phyloP scores from a whole-genome alignment of 2,888 invertebrate genomes.

The Trichogramma evanescens region DNA sequence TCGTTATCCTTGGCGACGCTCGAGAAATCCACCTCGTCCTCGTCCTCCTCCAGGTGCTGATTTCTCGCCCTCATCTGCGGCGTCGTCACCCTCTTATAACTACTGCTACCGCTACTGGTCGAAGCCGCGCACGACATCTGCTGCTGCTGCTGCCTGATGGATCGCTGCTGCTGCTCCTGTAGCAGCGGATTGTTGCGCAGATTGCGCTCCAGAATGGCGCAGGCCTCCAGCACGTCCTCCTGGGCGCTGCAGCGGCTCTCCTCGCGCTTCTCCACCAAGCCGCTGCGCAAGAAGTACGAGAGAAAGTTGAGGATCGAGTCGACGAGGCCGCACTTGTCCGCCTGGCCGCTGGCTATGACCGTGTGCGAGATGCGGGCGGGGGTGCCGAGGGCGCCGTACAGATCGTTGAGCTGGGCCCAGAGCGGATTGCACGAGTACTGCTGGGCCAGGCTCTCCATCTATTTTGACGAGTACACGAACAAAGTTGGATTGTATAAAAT shows the following conservation, averaged over 20 bases:
- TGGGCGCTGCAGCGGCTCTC: conserved; percentile 33
- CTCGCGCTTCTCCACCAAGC: conserved; percentile 34
- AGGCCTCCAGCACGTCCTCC: conserved; percentile 37
- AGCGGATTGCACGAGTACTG: conserved; percentile 77
- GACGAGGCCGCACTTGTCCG: conserved; percentile 59
- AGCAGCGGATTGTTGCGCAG: conserved; percentile 29
- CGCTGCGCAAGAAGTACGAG: conserved; percentile 71
- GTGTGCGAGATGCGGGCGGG: conserved; percentile 74
- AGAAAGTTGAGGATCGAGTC: conserved; percentile 69
- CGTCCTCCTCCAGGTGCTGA: neutral
- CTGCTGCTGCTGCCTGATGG: too few relatives aligned
- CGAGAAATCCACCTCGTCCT: neutral
- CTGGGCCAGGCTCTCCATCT: conserved; percentile 53
- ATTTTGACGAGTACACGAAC: too few relatives aligned
- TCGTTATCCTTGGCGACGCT: too few relatives aligned
- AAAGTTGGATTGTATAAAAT: too few relatives aligned
- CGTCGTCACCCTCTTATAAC: too few relatives aligned
- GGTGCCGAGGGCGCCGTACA: conserved; percentile 77
- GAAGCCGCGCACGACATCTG: too few relatives aligned
- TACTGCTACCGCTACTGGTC: too few relatives aligned
- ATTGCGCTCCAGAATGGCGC: conserved; percentile 29
- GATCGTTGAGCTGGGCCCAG: conserved; percentile 82
- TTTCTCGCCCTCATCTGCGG: too few relatives aligned
- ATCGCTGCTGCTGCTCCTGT: neutral
- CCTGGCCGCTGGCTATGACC: conserved; percentile 60